These are phyloP conservation scores for Anolis carolinensis DNA, from an alignment of 2,113 vertebrate genomes.

Conservation along the genomic window DNA sequence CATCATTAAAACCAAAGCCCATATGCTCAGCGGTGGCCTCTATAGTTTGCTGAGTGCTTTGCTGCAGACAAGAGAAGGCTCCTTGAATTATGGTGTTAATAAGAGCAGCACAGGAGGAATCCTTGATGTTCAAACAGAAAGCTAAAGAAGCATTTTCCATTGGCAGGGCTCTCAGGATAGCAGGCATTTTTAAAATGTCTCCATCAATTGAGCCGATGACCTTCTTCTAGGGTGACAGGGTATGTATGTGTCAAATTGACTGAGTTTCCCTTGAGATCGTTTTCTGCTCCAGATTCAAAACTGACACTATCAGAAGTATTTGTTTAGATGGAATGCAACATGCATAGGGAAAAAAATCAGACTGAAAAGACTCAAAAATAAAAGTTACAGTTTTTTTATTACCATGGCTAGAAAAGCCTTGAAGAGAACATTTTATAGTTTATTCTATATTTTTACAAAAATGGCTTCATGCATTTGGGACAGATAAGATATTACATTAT, in stretches of 20 bases:
- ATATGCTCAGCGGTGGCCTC: constrained; percentile 60
- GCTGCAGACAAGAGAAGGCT: constrained; percentile 55
- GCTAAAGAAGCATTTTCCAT: constrained; percentile 45
- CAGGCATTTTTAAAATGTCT: constrained; percentile 26
- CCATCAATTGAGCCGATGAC: constrained; percentile 41
- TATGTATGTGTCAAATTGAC: background rate
- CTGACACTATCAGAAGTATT: background rate
- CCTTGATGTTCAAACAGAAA: constrained; percentile 45
- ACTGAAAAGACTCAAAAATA: background rate
- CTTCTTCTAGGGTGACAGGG: constrained; percentile 22
- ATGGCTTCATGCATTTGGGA: background rate
- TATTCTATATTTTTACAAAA: background rate
- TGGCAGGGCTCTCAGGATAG: constrained; percentile 33
- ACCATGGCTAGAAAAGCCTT: background rate
- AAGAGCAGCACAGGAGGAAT: constrained; percentile 59
- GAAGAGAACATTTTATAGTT: background rate
- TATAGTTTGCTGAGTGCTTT: constrained; percentile 49
- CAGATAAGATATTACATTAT: background rate
- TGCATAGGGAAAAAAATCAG: background rate
- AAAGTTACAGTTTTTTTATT: background rate
- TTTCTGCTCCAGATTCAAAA: background rate
- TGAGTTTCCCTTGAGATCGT: background rate
- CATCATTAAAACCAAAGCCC: constrained; percentile 69
- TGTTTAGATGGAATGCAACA: background rate
- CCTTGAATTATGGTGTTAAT: constrained; percentile 76